phyloP scores from a whole-genome alignment of 2,888 invertebrate species.

The Nudaria mundana region DNA sequence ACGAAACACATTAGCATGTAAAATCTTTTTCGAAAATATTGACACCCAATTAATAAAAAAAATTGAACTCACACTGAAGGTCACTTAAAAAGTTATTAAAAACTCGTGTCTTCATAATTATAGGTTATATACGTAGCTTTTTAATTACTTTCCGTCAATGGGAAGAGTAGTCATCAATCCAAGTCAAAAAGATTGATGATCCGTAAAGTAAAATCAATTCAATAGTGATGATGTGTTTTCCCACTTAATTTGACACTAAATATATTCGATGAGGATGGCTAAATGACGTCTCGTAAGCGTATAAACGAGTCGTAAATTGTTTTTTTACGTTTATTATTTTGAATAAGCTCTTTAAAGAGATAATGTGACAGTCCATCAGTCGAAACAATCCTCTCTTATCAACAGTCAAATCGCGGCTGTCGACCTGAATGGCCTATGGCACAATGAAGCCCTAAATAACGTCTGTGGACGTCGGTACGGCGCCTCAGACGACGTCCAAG shows the following conservation, averaged over 20 bases:
- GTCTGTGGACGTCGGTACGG: constrained; percentile 63
- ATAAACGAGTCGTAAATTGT: constrained; percentile 25
- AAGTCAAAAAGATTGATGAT: constrained; percentile 74
- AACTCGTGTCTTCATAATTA: constrained; percentile 38
- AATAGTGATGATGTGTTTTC: constrained; percentile 66
- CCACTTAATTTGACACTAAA: constrained; percentile 76
- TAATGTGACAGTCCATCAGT: constrained; percentile 72
- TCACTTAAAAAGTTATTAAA: constrained; percentile 23
- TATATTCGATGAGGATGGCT: constrained; percentile 41
- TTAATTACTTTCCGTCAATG: constrained; percentile 75
- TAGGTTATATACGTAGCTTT: constrained; percentile 52
- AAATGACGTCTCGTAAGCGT: constrained; percentile 32
- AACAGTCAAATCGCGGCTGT: constrained; percentile 61
- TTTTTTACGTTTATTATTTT: constrained; percentile 29
- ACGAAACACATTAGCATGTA: too few relatives aligned
- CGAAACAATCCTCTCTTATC: constrained; percentile 66
- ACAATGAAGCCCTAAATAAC: constrained; percentile 79
- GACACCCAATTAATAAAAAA: not conserved
- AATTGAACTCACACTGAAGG: too few relatives aligned
- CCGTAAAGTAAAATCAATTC: constrained; percentile 68
- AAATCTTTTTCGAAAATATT: too few relatives aligned
- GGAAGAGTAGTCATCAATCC: constrained; percentile 69
- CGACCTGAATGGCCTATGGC: constrained; percentile 61
- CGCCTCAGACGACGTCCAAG: constrained; percentile 65
- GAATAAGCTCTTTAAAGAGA: constrained; percentile 39